These are phyloP conservation scores for Clarias batrachus DNA, from an alignment of 2,113 vertebrate species.

Conservation along the genomic window DNA sequence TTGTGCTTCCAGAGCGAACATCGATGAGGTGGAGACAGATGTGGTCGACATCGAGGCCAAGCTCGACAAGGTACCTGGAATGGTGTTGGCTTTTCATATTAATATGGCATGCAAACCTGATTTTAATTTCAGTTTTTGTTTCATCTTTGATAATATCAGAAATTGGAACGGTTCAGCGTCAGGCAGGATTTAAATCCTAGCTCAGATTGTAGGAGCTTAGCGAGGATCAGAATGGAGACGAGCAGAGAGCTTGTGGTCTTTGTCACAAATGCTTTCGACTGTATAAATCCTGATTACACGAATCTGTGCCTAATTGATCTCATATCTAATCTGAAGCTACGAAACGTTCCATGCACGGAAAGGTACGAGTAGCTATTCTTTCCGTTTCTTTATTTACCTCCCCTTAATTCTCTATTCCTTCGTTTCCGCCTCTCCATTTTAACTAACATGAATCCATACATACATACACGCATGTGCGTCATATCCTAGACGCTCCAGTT, in stretches of 20 bases:
- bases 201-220: conserved; percentile 25
- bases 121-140: not conserved
- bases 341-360: not conserved
- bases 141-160: not conserved
- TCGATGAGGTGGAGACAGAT: conserved; percentile 97
- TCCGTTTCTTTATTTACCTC: not conserved
- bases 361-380: not conserved
- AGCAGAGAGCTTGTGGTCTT: not conserved
- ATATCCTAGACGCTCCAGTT: not conserved
- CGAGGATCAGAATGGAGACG: not conserved
- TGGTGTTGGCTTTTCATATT: not conserved
- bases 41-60: conserved; percentile 93
- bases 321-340: not conserved
- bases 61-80: conserved; percentile 88
- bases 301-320: not conserved
- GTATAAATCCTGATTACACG: not conserved
- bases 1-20: conserved; percentile 81
- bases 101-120: not conserved
- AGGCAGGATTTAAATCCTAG: conserved; percentile 10
- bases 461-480: not conserved
- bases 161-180: not conserved
- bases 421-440: not conserved
- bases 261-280: not conserved
- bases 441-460: no score
- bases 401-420: not conserved